Evolutionary conservation across 2,888 invertebrate species (phyloP), one percentile per base, ranked within the genome.

Genomic region (Drosophila putrida): DNA sequence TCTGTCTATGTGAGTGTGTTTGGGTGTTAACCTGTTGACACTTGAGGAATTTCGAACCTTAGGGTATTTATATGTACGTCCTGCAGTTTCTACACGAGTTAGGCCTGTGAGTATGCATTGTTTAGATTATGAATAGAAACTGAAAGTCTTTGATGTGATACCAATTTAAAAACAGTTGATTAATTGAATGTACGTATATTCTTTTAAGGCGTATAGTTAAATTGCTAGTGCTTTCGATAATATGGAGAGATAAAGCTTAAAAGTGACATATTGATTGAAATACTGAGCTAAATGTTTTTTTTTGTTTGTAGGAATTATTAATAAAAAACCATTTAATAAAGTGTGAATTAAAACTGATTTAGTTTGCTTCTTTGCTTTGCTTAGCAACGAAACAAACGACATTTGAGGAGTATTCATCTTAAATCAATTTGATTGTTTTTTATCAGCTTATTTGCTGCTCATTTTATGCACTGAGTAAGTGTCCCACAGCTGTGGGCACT

Each of bases 21-120:
- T 57, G 49, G 47, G 50, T 50, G 54, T 41, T 72, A 78, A 75
- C 78, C 67, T 78, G 74, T 63, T 68, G 75, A 57, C 78, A 74
- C 44, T 59, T 10, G 31, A 15, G 11, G 46, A 50, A 60, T 60
- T 69, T 10, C 1, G 25, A 28, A 43, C 49, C 53, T 28, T 49
- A 36, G n/a, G 54, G 27, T 27, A 57, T 72, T 74, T 66, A 61
- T 68, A 31, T 46, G 28, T 58, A n/a, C 47, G 15, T 57, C n/a
- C 28, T 25, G 36, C 57, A 27, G 35, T 11, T 36, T 13, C 36
- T 41, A 31, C 41, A 54, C 41, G 28, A 28, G 6, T 25, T 8
- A 20, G 15, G 4, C 47, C 35, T 20, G 11, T 33, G 27, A 27
- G 13, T 13, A 38, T 51, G 13, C 33, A 49, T 25, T n/a, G 44